Evolutionary conservation across 92 coral and sea anemone species (phyloP), one percentile per base, ranked within the genome.

Genomic region (Chrysogorgia sp.): DNA sequence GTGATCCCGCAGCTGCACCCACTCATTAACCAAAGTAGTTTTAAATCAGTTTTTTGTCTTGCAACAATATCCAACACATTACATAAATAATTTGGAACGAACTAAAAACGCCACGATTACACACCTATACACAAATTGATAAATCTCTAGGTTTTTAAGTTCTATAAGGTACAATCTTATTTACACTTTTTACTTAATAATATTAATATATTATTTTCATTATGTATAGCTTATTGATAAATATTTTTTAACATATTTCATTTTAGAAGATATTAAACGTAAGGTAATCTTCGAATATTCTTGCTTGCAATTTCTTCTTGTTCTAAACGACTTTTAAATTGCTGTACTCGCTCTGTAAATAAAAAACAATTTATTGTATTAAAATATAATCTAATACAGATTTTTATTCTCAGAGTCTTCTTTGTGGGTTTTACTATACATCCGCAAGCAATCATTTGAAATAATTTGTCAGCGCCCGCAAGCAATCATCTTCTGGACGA

Each of bases 281-380:
- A 68, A 19, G 98, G 98, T 7, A 93, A 77, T 65, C 92, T 91
- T n/a, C 91, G 87, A 41, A 93, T 90, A 67, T 93, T 91, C 65
- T 85, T 63, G 65, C 98, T 93, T 61, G 98, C 98, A 62, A 89
- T 66, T 76, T 93, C 98, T 47, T 93, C 98, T 71, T 93, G 93
- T 64, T 93, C 96, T 15, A 93, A 74, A 25, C 90, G 96, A 56
- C 86, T 91, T 76, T 88, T 90, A 58, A 93, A 93, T 67, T 79
- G 88, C 79, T 86, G 88, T 13, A 93, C 98, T 81, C 92, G 92
- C 40, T 91, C 98, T 93, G 76, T 25, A 12, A 43, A 55, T 19
- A 67, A 13, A 37, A 79, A 26, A 31, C 7, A 61, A n/a, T n/a
- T n/a, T n/a, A n/a, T n/a, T n/a, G n/a, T n/a, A n/a, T n/a, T n/a